A percentile compares a stretch with the other conserved stretches of the same genome.
These are phyloP conservation scores for Micrasema minimum DNA, from an alignment of 1,140 invertebrate genomes.

Conservation along the genomic window DNA sequence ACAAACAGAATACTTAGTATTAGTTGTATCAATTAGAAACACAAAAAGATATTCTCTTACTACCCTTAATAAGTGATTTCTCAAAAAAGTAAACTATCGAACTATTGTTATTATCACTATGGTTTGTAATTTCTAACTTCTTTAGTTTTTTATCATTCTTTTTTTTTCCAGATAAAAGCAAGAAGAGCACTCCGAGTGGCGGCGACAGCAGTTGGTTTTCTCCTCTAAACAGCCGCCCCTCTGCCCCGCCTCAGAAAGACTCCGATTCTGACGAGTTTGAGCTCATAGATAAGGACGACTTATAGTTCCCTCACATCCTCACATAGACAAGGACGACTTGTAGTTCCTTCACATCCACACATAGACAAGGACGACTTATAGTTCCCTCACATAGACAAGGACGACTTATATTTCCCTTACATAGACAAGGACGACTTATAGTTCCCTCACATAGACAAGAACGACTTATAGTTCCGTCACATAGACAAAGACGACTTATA, in stretches of 20 bases:
- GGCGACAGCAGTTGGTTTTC: neutral
- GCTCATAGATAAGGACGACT: conserved; percentile 44
- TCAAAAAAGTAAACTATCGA: too few species aligned
- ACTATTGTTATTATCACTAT: too few species aligned
- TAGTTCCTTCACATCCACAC: conserved; percentile 32
- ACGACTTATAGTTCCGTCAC: conserved; percentile 47
- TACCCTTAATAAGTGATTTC: too few species aligned
- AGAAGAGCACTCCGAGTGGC: neutral
- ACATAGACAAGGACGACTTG: conserved; percentile 45
- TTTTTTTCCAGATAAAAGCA: conserved; percentile 27
- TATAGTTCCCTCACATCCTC: conserved; percentile 41
- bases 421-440: conserved; percentile 49
- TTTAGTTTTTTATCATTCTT: too few species aligned
- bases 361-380: conserved; percentile 49
- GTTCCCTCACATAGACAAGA: conserved; percentile 36
- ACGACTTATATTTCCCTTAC: conserved; percentile 46
- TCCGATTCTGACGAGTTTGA: conserved; percentile 50
- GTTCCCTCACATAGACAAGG: conserved; percentile 36
- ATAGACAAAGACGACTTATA: conserved; percentile 49
- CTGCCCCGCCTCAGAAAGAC: conserved; percentile 20
- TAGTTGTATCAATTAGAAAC: too few species aligned
- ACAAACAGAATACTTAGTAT: too few species aligned
- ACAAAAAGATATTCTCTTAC: too few species aligned
- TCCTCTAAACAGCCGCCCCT: neutral
- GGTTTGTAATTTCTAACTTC: too few species aligned